A percentile compares a stretch with the other conserved stretches of the same genome.
Conservation (phyloP, 2,113 vertebrate species). For the Haplochromis vanheusdeni region DNA sequence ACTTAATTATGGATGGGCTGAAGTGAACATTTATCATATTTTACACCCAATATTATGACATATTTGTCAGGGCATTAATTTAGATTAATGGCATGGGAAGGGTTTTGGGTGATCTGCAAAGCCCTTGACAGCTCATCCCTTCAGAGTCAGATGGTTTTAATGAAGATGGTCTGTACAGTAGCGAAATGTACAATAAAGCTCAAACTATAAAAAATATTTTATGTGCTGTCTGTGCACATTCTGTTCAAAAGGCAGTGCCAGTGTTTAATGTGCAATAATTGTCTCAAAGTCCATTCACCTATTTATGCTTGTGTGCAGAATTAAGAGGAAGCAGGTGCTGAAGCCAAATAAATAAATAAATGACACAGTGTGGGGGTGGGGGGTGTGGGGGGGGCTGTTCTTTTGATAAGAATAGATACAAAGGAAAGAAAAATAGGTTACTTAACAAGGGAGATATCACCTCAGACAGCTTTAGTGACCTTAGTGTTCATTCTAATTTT, state of each 20-base stretch:
- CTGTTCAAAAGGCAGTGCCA: not conserved
- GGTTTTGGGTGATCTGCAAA: slow-evolving; percentile 54
- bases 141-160: slow-evolving; percentile 48
- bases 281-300: not conserved
- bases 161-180: slow-evolving; percentile 35
- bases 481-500: not conserved
- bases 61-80: slow-evolving; percentile 73
- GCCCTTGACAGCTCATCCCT: slow-evolving; percentile 60
- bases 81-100: slow-evolving; percentile 70
- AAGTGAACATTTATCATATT: slow-evolving; percentile 68
- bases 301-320: slow-evolving; percentile 3
- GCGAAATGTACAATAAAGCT: not conserved
- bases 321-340: slow-evolving; percentile 24
- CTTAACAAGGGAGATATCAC: slow-evolving; percentile 16
- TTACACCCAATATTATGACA: slow-evolving; percentile 73
- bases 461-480: slow-evolving; percentile 12
- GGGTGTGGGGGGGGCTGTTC: not conserved
- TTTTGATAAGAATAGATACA: slow-evolving; percentile 16
- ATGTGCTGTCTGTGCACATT: not conserved
- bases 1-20: slow-evolving; percentile 64
- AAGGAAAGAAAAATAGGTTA: slow-evolving; percentile 5
- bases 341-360: slow-evolving; percentile 19
- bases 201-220: not conserved
- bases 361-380: not conserved
- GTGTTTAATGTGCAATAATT: not conserved